phyloP scores from a whole-genome alignment of 1,140 invertebrate genomes.

The Ptiloglossa arizonensis region DNA sequence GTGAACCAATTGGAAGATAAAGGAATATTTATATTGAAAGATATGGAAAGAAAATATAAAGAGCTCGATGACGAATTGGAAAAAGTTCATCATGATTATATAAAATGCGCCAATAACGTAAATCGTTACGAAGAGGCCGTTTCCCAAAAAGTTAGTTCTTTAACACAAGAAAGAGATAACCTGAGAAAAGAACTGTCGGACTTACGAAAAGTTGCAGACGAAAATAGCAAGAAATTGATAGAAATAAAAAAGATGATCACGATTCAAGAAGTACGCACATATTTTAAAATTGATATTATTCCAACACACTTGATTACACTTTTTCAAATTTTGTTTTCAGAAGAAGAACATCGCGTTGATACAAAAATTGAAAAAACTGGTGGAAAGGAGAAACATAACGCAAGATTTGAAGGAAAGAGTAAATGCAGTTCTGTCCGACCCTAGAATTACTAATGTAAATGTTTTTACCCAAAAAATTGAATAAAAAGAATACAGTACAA shows the following conservation, averaged over 20 bases:
- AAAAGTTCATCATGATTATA: constrained; percentile 31
- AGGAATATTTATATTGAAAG: constrained; percentile 33
- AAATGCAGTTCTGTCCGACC: constrained; percentile 14
- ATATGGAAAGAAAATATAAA: constrained; percentile 33
- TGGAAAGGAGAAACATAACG: constrained; percentile 4
- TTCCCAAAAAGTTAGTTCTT: constrained; percentile 17
- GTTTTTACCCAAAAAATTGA: not conserved
- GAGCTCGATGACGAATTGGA: constrained; percentile 33
- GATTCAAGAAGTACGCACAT: constrained; percentile 45
- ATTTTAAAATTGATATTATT: constrained; percentile 18
- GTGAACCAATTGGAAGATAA: constrained; percentile 46
- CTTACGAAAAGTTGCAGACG: constrained; percentile 8
- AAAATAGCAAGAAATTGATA: constrained; percentile 22
- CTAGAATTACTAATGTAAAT: not conserved
- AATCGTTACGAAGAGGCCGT: constrained; percentile 3
- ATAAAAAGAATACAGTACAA: not conserved
- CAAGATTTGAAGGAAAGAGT: constrained; percentile 21
- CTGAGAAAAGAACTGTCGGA: constrained; percentile 40
- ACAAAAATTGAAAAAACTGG: constrained; percentile 38
- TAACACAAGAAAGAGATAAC: constrained; percentile 37
- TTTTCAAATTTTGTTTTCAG: constrained; percentile 38
- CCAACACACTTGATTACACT: no score
- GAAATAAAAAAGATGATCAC: constrained; percentile 37
- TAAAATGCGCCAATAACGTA: constrained; percentile 4
- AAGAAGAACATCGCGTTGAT: constrained; percentile 53